Conservation (phyloP, 2,888 invertebrate species). For the Drosophila yooni region DNA sequence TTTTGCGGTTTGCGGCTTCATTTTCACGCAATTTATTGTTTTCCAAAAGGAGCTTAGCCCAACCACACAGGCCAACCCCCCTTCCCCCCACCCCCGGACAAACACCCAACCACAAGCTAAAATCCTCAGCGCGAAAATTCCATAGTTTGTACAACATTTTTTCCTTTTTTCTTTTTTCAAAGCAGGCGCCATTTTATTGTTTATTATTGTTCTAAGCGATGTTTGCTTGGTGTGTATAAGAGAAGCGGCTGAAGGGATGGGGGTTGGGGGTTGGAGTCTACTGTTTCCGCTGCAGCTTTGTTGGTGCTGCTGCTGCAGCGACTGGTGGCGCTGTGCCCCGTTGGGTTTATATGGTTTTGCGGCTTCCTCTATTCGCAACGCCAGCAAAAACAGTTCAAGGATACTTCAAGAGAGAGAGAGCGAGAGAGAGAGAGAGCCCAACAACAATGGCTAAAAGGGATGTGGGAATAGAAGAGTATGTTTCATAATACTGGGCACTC, state of each 20-base stretch:
- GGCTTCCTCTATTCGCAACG: slow-evolving; percentile 53
- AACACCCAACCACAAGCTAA: slow-evolving; percentile 7
- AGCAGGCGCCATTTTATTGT: slow-evolving; percentile 65
- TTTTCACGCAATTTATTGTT: slow-evolving; percentile 67
- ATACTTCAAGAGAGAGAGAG: slow-evolving; percentile 46
- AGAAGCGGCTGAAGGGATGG: neutral
- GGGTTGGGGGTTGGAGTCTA: neutral
- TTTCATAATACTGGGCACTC: slow-evolving; percentile 4
- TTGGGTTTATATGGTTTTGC: slow-evolving; percentile 72
- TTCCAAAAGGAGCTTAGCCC: slow-evolving; percentile 12
- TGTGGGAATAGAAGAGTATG: neutral
- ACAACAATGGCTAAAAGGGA: slow-evolving; percentile 19
- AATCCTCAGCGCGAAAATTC: slow-evolving; percentile 25
- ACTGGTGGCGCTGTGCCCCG: slow-evolving; percentile 34
- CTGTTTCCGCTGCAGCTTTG: slow-evolving; percentile 65
- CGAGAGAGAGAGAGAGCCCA: slow-evolving; percentile 15
- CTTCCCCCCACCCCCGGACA: slow-evolving; percentile 16
- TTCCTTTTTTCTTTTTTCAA: slow-evolving; percentile 26
- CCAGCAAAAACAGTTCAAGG: slow-evolving; percentile 73
- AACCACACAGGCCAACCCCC: neutral
- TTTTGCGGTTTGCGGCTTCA: slow-evolving; percentile 56
- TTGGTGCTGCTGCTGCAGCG: slow-evolving; percentile 23
- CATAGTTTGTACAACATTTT: slow-evolving; percentile 28
- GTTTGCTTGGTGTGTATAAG: slow-evolving; percentile 52
- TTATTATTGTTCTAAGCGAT: slow-evolving; percentile 79